Base-by-base conservation (phyloP, 1,140 invertebrate species). In the Bombus pyrosoma region DNA sequence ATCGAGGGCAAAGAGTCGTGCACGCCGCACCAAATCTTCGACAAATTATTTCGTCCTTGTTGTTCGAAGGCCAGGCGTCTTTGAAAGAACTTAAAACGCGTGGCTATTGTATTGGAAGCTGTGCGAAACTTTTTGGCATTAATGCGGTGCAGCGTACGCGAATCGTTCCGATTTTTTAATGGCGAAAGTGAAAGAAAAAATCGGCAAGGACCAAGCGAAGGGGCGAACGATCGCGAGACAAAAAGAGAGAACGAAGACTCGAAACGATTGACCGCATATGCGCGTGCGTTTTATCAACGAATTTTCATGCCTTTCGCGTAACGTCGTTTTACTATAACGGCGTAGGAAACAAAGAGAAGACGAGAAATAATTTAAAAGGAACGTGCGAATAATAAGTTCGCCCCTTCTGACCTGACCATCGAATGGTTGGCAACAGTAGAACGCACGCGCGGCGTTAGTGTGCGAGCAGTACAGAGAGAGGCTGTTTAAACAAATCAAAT, bases 401-500 rank as follows among this genome's bases (percentile, higher is more conserved):
- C 81, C 68, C 77, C 85, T 89, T 89, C 80, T 64, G 59, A 41
- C 43, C 80, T 64, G 59, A 41, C 43, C 73, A 89, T 81, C 78
- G 57, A 83, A 76, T 62, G 87, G 68, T 89, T 75, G 81, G 78
- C 53, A 34, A 79, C 41, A 83, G n/a, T 69, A 41, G 43, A 64
- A 66, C 53, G 47, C 41, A 66, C 84, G 64, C 64, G 64, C 43
- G 78, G 53, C 43, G 87, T 78, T 66, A 74, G 37, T 25, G 53
- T 37, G 66, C 47, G 62, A 68, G 68, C 32, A 77, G 86, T 9
- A 47, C 68, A 89, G 91, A 93, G 91, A 93, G 91, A 93, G 92
- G 92, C 92, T 93, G 93, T 93, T 93, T 93, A 91, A 93, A 93
- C 82, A 93, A 94, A 94, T 94, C 92, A 93, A 94, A 93, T 94